Percentiles rank a stretch among this genome's conserved stretches.
Conservation (phyloP, 2,797 vertebrate species). For the Sebastes steindachneri region DNA sequence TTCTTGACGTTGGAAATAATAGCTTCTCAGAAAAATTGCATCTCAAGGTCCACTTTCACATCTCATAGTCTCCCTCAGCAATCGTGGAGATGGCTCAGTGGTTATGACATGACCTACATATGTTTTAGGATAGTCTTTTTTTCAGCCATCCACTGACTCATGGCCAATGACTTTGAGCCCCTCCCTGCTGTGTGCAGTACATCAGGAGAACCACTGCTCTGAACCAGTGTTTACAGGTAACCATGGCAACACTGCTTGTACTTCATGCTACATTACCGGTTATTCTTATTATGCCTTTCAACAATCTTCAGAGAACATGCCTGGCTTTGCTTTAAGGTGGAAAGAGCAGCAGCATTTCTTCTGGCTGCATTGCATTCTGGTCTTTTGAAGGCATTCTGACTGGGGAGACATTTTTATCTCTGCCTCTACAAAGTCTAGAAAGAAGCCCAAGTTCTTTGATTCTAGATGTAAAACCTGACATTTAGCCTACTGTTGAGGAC, state of each 20-base stretch:
- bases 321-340: conserved; percentile 18
- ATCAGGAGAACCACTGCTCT: not conserved
- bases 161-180: not conserved
- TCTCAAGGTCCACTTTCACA: not conserved
- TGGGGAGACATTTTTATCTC: not conserved
- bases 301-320: not conserved
- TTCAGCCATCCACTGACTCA: not conserved
- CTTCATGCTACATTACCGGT: conserved; percentile 3
- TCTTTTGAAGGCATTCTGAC: not conserved
- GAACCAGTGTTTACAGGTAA: conserved; percentile 12
- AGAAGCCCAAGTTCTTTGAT: not conserved
- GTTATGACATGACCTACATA: not conserved
- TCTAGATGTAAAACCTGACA: not conserved
- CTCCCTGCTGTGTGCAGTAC: not conserved
- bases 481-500: not conserved
- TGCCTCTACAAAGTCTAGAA: not conserved
- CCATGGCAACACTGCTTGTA: conserved; percentile 32
- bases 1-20: not conserved
- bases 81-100: not conserved
- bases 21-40: not conserved
- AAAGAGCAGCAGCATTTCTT: not conserved
- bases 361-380: not conserved
- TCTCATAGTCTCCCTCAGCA: not conserved
- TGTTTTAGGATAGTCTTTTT: not conserved
- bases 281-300: conserved; percentile 13